A percentile compares a stretch with the other conserved stretches of the same genome.
These are phyloP conservation scores for Lasioglossum albipes DNA, from an alignment of 1,140 invertebrate species.

Conservation along the genomic window DNA sequence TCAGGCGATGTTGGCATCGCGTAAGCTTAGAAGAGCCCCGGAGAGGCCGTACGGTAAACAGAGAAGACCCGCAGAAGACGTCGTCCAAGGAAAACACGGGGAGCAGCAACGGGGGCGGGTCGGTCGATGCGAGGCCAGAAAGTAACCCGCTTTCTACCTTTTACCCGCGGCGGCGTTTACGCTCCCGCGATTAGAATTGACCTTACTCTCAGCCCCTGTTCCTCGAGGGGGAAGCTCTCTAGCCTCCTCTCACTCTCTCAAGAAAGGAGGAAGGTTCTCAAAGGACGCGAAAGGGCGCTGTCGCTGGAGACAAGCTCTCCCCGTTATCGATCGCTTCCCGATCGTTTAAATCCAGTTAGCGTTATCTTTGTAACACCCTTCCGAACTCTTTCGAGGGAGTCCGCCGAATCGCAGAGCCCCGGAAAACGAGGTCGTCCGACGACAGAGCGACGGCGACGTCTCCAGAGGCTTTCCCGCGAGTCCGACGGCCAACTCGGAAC, in stretches of 20 bases:
- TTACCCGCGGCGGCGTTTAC: conserved; percentile 15
- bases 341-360: conserved; percentile 43
- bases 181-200: conserved; percentile 34
- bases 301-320: too few species aligned
- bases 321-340: conserved; percentile 15
- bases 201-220: neutral
- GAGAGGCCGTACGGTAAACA: conserved; percentile 71
- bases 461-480: conserved; percentile 10
- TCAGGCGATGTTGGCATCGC: neutral
- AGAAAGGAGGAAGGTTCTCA: neutral
- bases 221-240: too few species aligned
- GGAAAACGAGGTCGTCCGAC: neutral
- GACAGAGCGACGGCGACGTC: neutral
- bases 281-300: neutral
- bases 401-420: neutral
- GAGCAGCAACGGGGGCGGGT: too few species aligned
- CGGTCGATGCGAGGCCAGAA: neutral
- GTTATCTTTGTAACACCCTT: conserved; percentile 27
- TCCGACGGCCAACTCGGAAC: neutral
- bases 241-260: neutral
- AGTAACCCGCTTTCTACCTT: conserved; percentile 2
- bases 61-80: conserved; percentile 69
- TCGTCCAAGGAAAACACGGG: conserved; percentile 1
- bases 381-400: neutral
- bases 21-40: conserved; percentile 48